Percentiles rank a stretch among this genome's conserved stretches.
phyloP scores from a whole-genome alignment of 2,888 invertebrate genomes.

The Drosophila colorata region DNA sequence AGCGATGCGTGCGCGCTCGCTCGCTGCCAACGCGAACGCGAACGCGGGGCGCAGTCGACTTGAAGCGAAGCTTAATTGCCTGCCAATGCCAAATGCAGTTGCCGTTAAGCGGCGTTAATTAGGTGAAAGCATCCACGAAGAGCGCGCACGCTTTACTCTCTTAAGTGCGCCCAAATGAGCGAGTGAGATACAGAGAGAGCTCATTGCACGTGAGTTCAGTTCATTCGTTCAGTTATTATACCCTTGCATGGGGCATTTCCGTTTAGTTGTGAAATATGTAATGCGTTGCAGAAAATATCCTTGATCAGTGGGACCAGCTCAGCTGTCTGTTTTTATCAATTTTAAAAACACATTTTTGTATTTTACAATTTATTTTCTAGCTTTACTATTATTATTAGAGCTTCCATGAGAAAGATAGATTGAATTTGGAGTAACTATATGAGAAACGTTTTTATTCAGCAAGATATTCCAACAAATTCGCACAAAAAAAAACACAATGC shows the following conservation, averaged over 20 bases:
- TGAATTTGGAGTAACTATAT: no score
- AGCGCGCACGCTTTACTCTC: constrained; percentile 31
- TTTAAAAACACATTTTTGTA: no score
- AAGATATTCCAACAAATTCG: no score
- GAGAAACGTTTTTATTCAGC: no score
- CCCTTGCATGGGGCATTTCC: no score
- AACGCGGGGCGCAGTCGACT: constrained; percentile 48
- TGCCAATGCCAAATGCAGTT: constrained; percentile 65
- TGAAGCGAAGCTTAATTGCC: constrained; percentile 68
- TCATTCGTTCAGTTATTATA: constrained; percentile 7
- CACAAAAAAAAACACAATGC: background rate
- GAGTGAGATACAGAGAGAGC: background rate
- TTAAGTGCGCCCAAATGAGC: constrained; percentile 1
- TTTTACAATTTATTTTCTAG: no score
- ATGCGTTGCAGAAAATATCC: no score
- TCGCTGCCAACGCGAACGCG: background rate
- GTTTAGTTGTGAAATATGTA: no score
- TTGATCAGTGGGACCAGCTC: no score
- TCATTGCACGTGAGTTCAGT: constrained; percentile 20
- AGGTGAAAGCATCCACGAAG: constrained; percentile 67
- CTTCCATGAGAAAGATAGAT: no score
- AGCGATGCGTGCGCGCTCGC: constrained; percentile 36
- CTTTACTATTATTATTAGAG: no score
- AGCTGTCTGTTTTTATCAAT: no score
- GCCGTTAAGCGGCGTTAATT: constrained; percentile 66